Evolutionary conservation across 2,113 vertebrate species (phyloP).

Genomic region (Callipepla squamata): DNA sequence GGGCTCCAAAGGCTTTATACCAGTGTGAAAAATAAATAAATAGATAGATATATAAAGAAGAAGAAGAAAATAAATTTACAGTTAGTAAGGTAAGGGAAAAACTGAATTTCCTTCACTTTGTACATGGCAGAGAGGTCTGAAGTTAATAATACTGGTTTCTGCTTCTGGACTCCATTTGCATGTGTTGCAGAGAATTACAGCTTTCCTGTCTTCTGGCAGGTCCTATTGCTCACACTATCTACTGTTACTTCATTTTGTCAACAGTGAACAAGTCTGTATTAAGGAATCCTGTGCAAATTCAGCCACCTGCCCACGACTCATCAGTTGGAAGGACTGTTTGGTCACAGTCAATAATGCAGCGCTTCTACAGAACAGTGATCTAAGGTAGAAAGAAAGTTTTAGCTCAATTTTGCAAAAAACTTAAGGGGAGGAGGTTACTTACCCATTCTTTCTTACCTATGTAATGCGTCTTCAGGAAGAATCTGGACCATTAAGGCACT

Average conservation of each 20-base stretch:
- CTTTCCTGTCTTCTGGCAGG: neutral
- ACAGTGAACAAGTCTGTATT: neutral
- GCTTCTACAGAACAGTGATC: neutral
- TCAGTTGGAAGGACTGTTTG: neutral
- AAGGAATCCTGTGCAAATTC: neutral
- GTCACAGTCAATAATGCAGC: neutral
- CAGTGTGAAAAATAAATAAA: neutral
- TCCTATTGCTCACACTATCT: neutral
- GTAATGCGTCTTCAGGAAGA: neutral
- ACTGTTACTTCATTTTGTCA: neutral
- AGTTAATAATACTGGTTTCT: neutral
- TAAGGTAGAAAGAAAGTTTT: neutral
- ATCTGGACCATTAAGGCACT: neutral
- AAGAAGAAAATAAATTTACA: neutral
- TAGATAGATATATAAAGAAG: neutral
- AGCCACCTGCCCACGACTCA: neutral
- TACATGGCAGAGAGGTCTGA: neutral
- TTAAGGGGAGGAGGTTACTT: neutral
- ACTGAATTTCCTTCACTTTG: neutral
- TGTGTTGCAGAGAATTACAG: neutral
- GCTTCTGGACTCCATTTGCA: neutral
- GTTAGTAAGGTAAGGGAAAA: neutral
- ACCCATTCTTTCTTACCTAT: neutral
- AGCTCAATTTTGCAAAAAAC: neutral
- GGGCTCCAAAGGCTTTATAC: neutral